A percentile compares a stretch with the other conserved stretches of the same genome.
phyloP scores from a whole-genome alignment of 2,113 vertebrate species.

The Paracyprichromis sp. region DNA sequence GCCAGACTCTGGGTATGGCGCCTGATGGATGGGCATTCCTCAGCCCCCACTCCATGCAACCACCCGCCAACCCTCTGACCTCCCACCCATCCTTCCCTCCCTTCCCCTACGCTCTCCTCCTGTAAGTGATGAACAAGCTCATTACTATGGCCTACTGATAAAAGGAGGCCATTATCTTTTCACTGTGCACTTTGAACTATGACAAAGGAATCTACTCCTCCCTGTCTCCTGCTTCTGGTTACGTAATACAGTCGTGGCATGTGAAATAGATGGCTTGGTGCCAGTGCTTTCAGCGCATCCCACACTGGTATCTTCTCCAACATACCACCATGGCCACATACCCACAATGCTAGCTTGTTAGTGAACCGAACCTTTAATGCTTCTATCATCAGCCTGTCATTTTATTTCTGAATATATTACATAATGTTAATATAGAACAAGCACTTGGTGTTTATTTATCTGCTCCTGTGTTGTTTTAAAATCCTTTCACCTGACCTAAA shows the following conservation, averaged over 20 bases:
- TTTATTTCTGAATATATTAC: background rate
- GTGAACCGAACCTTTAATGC: background rate
- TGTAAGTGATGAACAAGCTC: slow-evolving; percentile 54
- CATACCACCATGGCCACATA: background rate
- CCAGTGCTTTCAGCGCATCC: background rate
- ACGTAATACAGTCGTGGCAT: slow-evolving; percentile 15
- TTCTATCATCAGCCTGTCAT: background rate
- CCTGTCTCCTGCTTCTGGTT: slow-evolving; percentile 15
- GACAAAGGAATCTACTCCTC: slow-evolving; percentile 29
- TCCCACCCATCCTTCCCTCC: background rate
- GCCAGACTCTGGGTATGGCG: background rate
- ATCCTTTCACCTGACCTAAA: background rate
- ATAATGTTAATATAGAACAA: background rate
- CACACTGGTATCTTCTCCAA: background rate
- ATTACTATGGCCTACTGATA: slow-evolving; percentile 42
- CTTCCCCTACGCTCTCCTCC: background rate
- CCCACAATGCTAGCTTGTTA: background rate
- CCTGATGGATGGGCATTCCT: slow-evolving; percentile 61
- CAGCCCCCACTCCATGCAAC: background rate
- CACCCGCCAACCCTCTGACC: background rate
- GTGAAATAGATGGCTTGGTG: background rate
- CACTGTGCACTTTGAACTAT: slow-evolving; percentile 47
- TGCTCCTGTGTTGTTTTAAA: background rate
- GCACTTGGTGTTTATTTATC: background rate
- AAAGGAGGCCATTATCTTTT: slow-evolving; percentile 54